Base-by-base conservation (phyloP, 2,113 vertebrate species). In the Neogale vison region DNA sequence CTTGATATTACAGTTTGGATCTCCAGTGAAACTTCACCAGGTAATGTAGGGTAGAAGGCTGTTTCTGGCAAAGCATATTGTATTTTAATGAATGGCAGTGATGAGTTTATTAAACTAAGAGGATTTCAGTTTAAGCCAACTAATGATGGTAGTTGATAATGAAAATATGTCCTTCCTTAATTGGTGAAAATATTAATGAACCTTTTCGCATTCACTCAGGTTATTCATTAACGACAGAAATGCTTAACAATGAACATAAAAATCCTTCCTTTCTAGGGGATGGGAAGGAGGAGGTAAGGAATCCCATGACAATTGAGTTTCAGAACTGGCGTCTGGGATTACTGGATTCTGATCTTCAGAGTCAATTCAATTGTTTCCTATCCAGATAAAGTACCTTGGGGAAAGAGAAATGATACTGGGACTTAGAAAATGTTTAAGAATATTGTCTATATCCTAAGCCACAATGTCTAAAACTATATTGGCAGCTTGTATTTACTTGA, bases 1-100 rank as follows among this genome's bases (percentile, higher is more conserved):
- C 74, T 95, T 95, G 94, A 88, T 94, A 69, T 91, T 96, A 92
- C 7, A 55, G n/a, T 77, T 86, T 61, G 72, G 63, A 15, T 83
- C n/a, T 93, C 74, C 14, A 13, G 31, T 5, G 84, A 55, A 63
- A 93, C 42, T 52, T 39, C 50, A 24, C 63, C 57, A 63, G 71
- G 34, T 15, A 39, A 45, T 39, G 13, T 21, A 50, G 80, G 39
- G 39, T 42, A 57, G 67, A 82, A 69, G 20, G 14, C 15, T 77
- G 21, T 65, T 95, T 36, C 31, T 52, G 52, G 61, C 24, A 88
- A 59, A 81, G 57, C 6, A 4, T 21, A n/a, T 24, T 79, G 8
- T 87, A 36, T 83, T 90, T 89, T 79, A 79, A 15, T 72, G 63
- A 57, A 55, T 89, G 86, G 42, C 45, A 79, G n/a, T 86, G 89